Base-by-base conservation (phyloP, 2,113 vertebrate species). In the Podilymbus podiceps region DNA sequence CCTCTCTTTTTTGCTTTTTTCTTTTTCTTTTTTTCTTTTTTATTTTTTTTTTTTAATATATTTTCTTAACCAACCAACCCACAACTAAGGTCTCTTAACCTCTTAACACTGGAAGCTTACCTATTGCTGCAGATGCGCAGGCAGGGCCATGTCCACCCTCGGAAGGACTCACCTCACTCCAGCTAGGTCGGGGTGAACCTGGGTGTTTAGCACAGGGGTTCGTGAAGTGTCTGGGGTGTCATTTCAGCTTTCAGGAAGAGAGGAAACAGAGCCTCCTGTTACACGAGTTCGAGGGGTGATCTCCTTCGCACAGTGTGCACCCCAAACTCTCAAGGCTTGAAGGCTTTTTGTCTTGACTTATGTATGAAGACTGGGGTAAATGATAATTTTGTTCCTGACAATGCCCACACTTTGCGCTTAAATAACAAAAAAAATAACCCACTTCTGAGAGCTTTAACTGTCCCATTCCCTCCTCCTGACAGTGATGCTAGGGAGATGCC, bases 231-330 rank as follows among this genome's bases (percentile, higher is more conserved):
- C 58, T 6, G 38, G 31, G 30, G 1, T 52, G 12, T 50, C 42
- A 5, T 14, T 31, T 20, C 55, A 49, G 44, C 42, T 78, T 44
- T 31, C 9, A 2, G 60, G 55, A 44, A 0, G 31, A 30, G 15
- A 33, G n/a, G 3, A 35, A 15, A 8, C 9, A 6, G 24, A 67
- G 6, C 50, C 12, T 40, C 13, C 38, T 9, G 0, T 22, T 1
- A 8, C 18, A 3, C 2, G 5, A 11, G 6, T 2, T 28, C 4
- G 21, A 67, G 59, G 7, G 47, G 42, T 5, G 1, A 5, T 11
- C 40, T 52, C 23, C 46, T 81, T 74, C 5, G 0, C 25, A 2
- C 15, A 11, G 9, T 16, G 18, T 38, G n/a, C 8, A 6, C 46
- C 63, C 19, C 63, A 33, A 14, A 74, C 13, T 40, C 33, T 7